Base-by-base conservation (phyloP, 1,140 invertebrate genomes). In the Hesperophylax magnus region DNA sequence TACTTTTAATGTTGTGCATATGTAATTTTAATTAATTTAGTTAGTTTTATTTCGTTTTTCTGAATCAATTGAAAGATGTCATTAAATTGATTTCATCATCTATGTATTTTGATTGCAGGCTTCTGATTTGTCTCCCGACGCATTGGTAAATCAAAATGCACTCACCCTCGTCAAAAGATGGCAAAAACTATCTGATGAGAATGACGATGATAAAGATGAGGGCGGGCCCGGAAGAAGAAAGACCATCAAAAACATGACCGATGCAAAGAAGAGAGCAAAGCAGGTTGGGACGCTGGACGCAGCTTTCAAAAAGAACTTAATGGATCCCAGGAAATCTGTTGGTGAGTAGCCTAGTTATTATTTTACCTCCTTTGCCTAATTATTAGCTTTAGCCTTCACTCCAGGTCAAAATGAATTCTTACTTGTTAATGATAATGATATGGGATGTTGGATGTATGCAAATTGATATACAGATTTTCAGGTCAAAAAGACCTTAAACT, bases 281-380 rank as follows among this genome's bases (percentile, higher is more conserved):
- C 94, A 96, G 78, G 97, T 98, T 82, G 97, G 97, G 81, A 98
- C 97, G 0, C 90, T 98, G 56, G 97, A 98, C 87, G 97, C 98
- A 63, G 97, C 97, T 0, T 98, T 98, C 89, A 95, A 97, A 83
- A 97, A 98, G 85, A 91, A 96, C 79, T 98, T 98, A 91, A 94
- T 96, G 81, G 96, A 95, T 11, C 1, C 6, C 85, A 93, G 97
- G 85, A 94, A 96, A 84, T 93, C 93, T 18, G 93, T 93, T 85
- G 93, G 92, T 86, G 86, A 91, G 80, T 89, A 90, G 85, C 90
- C 90, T 91, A 82, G 11, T 47, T 47, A 14, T 14, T 47, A 47
- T 47, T 14, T 47, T 47, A 8, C 11, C 39, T 47, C 1, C 1
- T 39, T 39, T 39, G 3, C 7, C 34, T 14, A 47, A 2, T 47